Evolutionary conservation across 92 coral and sea anemone species (phyloP), one percentile per base, ranked within the genome.

Genomic region (Galaxea fascicularis): DNA sequence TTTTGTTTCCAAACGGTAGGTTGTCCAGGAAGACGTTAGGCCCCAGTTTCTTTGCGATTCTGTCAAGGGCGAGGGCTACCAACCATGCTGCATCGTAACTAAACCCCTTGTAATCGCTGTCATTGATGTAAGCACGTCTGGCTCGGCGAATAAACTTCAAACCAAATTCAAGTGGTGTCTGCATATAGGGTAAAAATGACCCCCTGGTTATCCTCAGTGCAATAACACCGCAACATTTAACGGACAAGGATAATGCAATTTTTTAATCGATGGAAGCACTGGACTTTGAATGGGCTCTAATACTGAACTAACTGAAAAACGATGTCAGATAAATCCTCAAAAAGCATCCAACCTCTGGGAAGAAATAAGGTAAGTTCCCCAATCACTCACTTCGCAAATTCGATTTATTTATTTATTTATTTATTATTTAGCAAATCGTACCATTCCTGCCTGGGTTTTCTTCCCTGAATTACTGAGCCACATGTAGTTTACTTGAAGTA

Each of bases 21-120:
- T 74, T 70, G n/a, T 78, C 86, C 47, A 85, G 56, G 46, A 1
- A 54, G 18, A 20, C 26, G 20, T 41, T 67, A 4, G 86, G 85
- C 14, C 79, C 80, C 85, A 85, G 46, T 41, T 74, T 64, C 10
- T 65, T 53, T 16, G 83, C 79, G 13, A 91, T 85, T 8, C 73
- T 85, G 35, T 93, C 90, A 3, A 93, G 79, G 21, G 97, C 94
- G 11, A 93, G 79, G 28, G 94, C 97, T 25, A 93, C 87, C 30
- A 93, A 86, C 97, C 97, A 93, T 1, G 94, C 97, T 28, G 97
- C 94, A 72, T 93, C 97, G 25, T 85, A 93, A 8, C 94, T 89
- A 76, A 90, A 90, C 1, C 92, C 86, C 0, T 90, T 93, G 84
- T 88, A 93, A 7, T 54, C 78, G 2, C 93, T 88, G 54, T 71